Conservation (phyloP, 2,888 invertebrate species). For the Lagria hirta region DNA sequence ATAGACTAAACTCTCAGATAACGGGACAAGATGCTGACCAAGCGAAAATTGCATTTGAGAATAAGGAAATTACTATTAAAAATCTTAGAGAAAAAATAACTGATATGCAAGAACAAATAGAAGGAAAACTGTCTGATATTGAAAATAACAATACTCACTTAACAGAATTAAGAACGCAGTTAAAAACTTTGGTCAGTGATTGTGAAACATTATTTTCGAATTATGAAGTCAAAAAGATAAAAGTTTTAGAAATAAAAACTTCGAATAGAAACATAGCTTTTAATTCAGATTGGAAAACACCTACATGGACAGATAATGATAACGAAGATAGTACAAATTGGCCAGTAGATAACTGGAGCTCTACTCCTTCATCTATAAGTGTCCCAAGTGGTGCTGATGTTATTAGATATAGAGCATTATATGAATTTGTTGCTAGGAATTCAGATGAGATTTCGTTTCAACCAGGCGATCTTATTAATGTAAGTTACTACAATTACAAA, state of each 20-base stretch:
- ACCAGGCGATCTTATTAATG: conserved; percentile 89
- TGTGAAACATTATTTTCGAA: conserved; percentile 67
- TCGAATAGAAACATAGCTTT: conserved; percentile 48
- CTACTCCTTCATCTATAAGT: conserved; percentile 36
- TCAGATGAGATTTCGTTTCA: conserved; percentile 90
- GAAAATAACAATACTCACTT: conserved; percentile 78
- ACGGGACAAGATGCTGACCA: conserved; percentile 56
- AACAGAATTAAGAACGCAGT: conserved; percentile 69
- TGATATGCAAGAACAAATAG: conserved; percentile 76
- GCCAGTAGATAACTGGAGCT: conserved; percentile 53
- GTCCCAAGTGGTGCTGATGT: conserved; percentile 46
- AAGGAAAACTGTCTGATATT: conserved; percentile 76
- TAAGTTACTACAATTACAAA: conserved; percentile 50
- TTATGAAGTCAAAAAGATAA: conserved; percentile 68
- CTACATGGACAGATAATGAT: conserved; percentile 52
- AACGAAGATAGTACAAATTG: conserved; percentile 50
- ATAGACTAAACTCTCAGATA: conserved; percentile 57
- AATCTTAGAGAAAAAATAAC: conserved; percentile 67
- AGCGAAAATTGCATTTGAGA: conserved; percentile 63
- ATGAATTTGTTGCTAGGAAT: conserved; percentile 90
- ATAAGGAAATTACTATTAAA: conserved; percentile 66
- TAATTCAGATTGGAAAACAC: conserved; percentile 60
- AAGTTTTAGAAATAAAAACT: conserved; percentile 54
- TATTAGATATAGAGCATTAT: conserved; percentile 83
- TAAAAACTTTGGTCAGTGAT: conserved; percentile 67